Evolutionary conservation across 2,888 invertebrate species (phyloP).

Genomic region (Aphodius sticticus): DNA sequence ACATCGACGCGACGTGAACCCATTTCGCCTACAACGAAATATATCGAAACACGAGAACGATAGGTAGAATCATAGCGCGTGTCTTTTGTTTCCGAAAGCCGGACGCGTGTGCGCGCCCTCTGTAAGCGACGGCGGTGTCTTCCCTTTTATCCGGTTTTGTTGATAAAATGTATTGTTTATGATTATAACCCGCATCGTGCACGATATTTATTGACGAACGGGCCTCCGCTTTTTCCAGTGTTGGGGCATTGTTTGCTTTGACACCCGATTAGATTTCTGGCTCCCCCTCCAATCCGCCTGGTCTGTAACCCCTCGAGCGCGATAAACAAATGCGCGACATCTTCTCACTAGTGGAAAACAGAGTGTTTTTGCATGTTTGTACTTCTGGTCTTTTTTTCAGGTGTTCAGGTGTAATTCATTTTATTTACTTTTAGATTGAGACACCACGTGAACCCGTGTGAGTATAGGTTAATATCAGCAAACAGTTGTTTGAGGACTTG

Average conservation of each 20-base stretch:
- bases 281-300: not conserved
- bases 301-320: not conserved
- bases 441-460: too few species aligned
- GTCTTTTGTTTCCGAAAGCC: not conserved
- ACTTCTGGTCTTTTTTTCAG: too few species aligned
- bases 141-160: conserved; percentile 9
- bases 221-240: not conserved
- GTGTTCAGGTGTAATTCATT: too few species aligned
- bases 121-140: not conserved
- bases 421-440: too few species aligned
- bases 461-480: too few species aligned
- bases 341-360: not conserved
- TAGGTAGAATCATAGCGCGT: not conserved
- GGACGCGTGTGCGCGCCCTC: not conserved
- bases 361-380: not conserved
- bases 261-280: not conserved
- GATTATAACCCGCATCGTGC: conserved; percentile 4
- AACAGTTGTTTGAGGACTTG: too few species aligned
- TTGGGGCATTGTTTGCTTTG: not conserved
- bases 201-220: not conserved
- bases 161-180: conserved; percentile 18
- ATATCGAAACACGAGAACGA: not conserved
- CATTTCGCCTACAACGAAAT: not conserved
- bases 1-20: not conserved
- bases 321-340: not conserved